Base-by-base conservation (phyloP, 2,113 vertebrate species). In the Aplodontia rufa region DNA sequence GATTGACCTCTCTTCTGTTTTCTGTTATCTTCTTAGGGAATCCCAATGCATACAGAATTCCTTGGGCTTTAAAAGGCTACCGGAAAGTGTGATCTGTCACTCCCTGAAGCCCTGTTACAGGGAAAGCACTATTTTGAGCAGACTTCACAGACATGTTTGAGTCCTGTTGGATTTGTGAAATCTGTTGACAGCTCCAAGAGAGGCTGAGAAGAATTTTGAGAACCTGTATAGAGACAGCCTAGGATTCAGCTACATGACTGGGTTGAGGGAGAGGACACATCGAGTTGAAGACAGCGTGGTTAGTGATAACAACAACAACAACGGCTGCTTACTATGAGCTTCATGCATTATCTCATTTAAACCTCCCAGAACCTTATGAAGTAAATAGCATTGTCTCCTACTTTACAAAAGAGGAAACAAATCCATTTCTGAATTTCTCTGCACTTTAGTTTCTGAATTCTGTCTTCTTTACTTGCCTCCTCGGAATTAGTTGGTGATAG, bases 401-500 rank as follows among this genome's bases (percentile, higher is more conserved):
- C 45, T 72, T 72, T 82, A 58, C 16, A 90, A 58, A 72, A 72
- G 71, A 83, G 30, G 19, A 82, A 93, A 49, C 7, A 6, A 81
- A 71, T 45, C 75, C 35, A n/a, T 55, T 80, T 95, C 66, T 85
- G 42, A 86, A 90, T 83, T 78, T 62, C 45, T 90, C 37, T 74
- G 45, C 76, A 42, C 37, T 87, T 92, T 51, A 90, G 35, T 19
- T 76, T 90, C 80, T 90, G 69, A 82, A 51, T 82, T 87, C 24
- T 83, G 17, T 88, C 69, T 74, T 72, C 35, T 85, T 5, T 86
- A n/a, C 69, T 71, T 85, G 72, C 79, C 89, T 94, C 74, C 80
- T 86, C 81, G 69, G 26, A 87, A 79, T 40, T 62, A 51, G 69
- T 35, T 51, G 64, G 79, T 79, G 42, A 82, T 76, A 72, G 66